phyloP scores from a whole-genome alignment of 2,888 invertebrate genomes.

The Drosophila incognita region DNA sequence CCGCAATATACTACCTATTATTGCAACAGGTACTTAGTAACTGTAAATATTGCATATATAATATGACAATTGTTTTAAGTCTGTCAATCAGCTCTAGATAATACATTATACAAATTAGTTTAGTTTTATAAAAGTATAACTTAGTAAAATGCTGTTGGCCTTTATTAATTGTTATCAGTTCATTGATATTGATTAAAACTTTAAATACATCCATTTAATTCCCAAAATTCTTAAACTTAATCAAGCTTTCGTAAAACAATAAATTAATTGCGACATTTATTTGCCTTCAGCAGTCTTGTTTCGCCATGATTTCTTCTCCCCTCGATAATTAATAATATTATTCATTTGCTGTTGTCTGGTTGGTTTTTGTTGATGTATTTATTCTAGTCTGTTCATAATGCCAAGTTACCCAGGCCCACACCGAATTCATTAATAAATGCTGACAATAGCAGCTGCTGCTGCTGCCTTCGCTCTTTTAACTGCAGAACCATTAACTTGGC shows the following conservation, averaged over 20 bases:
- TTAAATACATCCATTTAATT: not conserved
- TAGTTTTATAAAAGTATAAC: not conserved
- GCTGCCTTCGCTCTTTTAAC: conserved; percentile 45
- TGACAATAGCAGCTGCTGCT: conserved; percentile 45
- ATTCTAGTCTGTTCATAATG: conserved; percentile 5
- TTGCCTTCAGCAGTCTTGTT: not conserved
- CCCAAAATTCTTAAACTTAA: not conserved
- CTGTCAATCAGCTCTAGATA: not conserved
- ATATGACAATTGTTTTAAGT: not conserved
- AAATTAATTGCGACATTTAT: conserved; percentile 5
- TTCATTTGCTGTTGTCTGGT: conserved; percentile 14
- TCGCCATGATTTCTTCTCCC: not conserved
- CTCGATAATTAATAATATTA: conserved; percentile 10
- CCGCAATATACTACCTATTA: not conserved
- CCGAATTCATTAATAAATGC: conserved; percentile 46
- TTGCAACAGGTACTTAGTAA: conserved; percentile 41
- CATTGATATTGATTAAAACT: not conserved
- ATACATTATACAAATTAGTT: not conserved
- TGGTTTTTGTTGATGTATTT: conserved; percentile 14
- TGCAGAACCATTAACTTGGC: conserved; percentile 73
- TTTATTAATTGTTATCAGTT: not conserved
- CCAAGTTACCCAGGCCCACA: not conserved
- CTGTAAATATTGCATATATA: no score
- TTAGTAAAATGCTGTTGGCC: not conserved
- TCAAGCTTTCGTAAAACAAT: not conserved